A percentile compares a stretch with the other conserved stretches of the same genome.
These are phyloP conservation scores for Muscicapa striata DNA, from an alignment of 2,797 vertebrate genomes.

Conservation along the genomic window DNA sequence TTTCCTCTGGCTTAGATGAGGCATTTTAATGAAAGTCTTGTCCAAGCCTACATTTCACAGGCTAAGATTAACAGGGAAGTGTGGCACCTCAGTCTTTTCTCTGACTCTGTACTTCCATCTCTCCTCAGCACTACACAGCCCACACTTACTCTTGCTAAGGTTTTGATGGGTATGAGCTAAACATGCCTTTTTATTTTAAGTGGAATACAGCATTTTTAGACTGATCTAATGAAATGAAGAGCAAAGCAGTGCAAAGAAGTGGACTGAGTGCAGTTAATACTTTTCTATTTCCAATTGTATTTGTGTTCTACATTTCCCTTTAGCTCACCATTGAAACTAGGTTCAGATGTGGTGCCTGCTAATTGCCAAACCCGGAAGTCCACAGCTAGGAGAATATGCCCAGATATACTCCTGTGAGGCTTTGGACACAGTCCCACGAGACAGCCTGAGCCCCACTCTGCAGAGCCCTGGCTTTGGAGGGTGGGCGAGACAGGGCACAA, in stretches of 20 bases:
- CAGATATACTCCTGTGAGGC: background rate
- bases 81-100: background rate
- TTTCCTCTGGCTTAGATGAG: background rate
- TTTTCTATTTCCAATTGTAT: background rate
- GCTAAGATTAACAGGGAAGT: background rate
- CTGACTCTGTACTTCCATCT: background rate
- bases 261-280: background rate
- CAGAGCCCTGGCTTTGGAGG: background rate
- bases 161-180: background rate
- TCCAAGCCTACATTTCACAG: background rate
- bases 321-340: background rate
- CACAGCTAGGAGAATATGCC: background rate
- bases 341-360: accelerated
- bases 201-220: background rate
- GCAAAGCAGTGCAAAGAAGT: background rate
- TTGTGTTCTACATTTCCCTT: background rate
- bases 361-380: background rate
- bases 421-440: accelerated
- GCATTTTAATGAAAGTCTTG: background rate
- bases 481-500: accelerated
- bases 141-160: background rate
- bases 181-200: background rate
- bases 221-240: background rate
- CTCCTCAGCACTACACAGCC: background rate
- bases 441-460: background rate